These are phyloP conservation scores for Onthophagus taurus DNA, from an alignment of 1,140 invertebrate genomes.

Conservation along the genomic window DNA sequence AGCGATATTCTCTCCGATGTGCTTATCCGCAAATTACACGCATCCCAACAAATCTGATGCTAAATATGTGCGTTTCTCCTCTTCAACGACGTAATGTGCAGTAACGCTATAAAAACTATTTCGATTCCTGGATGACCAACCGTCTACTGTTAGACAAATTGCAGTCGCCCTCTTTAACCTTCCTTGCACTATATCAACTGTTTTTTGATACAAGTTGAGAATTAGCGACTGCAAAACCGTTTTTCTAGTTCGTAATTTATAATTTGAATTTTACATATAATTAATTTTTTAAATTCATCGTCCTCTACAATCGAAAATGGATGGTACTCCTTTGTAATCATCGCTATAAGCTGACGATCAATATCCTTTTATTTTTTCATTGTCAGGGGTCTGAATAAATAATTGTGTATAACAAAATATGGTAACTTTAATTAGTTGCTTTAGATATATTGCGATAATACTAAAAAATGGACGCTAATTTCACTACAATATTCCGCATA, in stretches of 20 bases:
- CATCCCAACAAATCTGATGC: conserved; percentile 15
- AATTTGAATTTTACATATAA: conserved; percentile 22
- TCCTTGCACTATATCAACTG: conserved; percentile 13
- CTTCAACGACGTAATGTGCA: conserved; percentile 23
- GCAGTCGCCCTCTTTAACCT: conserved; percentile 13
- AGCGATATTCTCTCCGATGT: conserved; percentile 22
- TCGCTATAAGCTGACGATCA: conserved; percentile 22
- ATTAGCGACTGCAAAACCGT: conserved; percentile 21
- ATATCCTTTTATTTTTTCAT: conserved; percentile 10
- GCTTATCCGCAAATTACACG: conserved; percentile 12
- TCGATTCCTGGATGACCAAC: conserved; percentile 22
- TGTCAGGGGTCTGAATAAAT: background rate
- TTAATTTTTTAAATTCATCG: conserved; percentile 22
- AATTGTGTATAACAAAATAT: too few relatives aligned
- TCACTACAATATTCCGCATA: too few relatives aligned
- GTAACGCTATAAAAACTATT: conserved; percentile 21
- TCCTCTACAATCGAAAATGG: conserved; percentile 27
- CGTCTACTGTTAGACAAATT: conserved; percentile 22
- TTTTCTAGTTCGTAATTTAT: conserved; percentile 25
- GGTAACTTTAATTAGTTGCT: too few relatives aligned
- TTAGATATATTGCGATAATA: too few relatives aligned
- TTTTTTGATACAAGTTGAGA: conserved; percentile 18
- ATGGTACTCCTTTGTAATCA: conserved; percentile 26
- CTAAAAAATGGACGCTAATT: too few relatives aligned
- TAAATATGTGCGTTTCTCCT: conserved; percentile 13